A percentile compares a stretch with the other conserved stretches of the same genome.
phyloP scores from a whole-genome alignment of 2,113 vertebrate species.

The Hymenochirus boettgeri region DNA sequence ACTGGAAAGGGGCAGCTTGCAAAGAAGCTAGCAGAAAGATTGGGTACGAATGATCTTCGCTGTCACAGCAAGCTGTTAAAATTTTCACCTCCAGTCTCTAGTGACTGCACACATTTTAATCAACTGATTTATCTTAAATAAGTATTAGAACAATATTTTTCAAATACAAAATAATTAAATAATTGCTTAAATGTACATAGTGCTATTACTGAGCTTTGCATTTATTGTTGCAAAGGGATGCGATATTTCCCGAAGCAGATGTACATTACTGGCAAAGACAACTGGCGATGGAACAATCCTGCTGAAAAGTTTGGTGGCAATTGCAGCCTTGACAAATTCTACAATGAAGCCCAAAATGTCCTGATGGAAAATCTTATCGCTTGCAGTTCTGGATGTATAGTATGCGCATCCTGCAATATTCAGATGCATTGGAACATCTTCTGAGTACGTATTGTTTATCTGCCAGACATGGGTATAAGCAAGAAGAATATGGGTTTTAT shows the following conservation, averaged over 20 bases:
- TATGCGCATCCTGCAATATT: conserved; percentile 78
- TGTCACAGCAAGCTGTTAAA: too few species aligned
- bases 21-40: conserved; percentile 68
- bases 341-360: conserved; percentile 69
- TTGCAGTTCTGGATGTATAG: conserved; percentile 80
- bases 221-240: conserved; percentile 69
- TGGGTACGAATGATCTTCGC: too few species aligned
- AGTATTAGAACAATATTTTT: too few species aligned
- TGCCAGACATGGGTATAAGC: too few species aligned
- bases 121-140: too few species aligned
- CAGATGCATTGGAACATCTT: conserved; percentile 66
- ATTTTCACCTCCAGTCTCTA: too few species aligned
- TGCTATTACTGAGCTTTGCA: neutral
- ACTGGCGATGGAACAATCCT: conserved; percentile 58
- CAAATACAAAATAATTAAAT: too few species aligned
- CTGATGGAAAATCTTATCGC: conserved; percentile 84
- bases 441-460: conserved; percentile 62
- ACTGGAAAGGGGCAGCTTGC: conserved; percentile 81
- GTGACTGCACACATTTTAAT: too few species aligned
- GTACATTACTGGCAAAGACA: conserved; percentile 66
- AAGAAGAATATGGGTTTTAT: too few species aligned
- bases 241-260: conserved; percentile 79
- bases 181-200: too few species aligned
- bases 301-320: conserved; percentile 60
- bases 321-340: conserved; percentile 87